Percentiles rank a stretch among this genome's conserved stretches.
These are phyloP conservation scores for Leptinotarsa rubiginosa DNA, from an alignment of 2,888 invertebrate genomes.

Conservation along the genomic window DNA sequence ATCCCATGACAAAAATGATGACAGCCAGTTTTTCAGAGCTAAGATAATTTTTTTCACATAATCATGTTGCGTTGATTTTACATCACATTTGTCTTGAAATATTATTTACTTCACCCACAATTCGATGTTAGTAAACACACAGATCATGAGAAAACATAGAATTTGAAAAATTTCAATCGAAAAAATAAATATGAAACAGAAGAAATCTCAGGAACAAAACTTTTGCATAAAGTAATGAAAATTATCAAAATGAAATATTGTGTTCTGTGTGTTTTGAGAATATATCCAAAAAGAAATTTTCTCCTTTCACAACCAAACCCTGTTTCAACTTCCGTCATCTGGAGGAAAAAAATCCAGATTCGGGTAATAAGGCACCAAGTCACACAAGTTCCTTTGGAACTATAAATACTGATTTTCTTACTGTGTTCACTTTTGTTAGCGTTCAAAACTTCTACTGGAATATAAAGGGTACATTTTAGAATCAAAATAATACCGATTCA, in stretches of 20 bases:
- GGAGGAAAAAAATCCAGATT: conserved; percentile 51
- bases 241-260: neutral
- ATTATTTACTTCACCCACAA: conserved; percentile 28
- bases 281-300: conserved; percentile 32
- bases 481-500: conserved; percentile 39
- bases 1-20: conserved; percentile 37
- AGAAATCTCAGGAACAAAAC: neutral
- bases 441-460: conserved; percentile 49
- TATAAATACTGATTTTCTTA: conserved; percentile 53
- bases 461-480: conserved; percentile 40
- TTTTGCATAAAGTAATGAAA: neutral
- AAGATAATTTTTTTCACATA: neutral
- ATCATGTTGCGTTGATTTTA: neutral
- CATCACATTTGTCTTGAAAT: conserved; percentile 34
- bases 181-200: neutral
- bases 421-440: conserved; percentile 50
- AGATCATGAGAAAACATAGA: conserved; percentile 19
- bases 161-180: neutral
- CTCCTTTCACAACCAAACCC: conserved; percentile 45
- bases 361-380: conserved; percentile 56
- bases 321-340: conserved; percentile 49
- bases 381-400: conserved; percentile 59
- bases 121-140: conserved; percentile 32
- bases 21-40: neutral
- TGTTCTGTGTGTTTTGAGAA: conserved; percentile 29